These are phyloP conservation scores for Dicranocentrus wangi DNA, from an alignment of 2,888 invertebrate species.

Conservation along the genomic window DNA sequence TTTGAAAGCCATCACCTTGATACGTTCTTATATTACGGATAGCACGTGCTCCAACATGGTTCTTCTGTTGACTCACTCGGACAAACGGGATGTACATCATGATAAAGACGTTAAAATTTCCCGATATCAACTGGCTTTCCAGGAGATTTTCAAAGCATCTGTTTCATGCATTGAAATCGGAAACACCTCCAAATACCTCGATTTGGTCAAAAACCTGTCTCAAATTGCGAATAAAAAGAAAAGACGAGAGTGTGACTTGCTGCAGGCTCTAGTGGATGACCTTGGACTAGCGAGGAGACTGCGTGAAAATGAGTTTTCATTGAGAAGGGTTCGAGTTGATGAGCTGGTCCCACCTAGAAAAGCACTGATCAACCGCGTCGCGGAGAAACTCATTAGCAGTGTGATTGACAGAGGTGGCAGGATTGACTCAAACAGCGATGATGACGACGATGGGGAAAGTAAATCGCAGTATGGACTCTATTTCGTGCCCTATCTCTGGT, in stretches of 20 bases:
- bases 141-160: not conserved
- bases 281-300: not conserved
- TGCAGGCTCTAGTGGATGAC: not conserved
- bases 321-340: not conserved
- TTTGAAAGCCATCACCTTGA: conserved; percentile 37
- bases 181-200: not conserved
- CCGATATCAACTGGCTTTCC: not conserved
- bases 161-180: not conserved
- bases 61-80: conserved; percentile 54
- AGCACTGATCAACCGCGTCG: not conserved
- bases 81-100: not conserved
- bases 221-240: not conserved
- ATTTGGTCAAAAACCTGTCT: not conserved
- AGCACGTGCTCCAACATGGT: conserved; percentile 32
- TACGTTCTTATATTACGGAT: conserved; percentile 41
- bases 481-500: not conserved
- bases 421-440: conserved; percentile 2
- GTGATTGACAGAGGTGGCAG: not conserved
- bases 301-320: not conserved
- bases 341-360: not conserved
- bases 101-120: not conserved
- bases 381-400: not conserved
- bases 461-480: too few species aligned
- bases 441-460: not conserved
- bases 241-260: not conserved